phyloP scores from a whole-genome alignment of 2,888 invertebrate species.

The Fragum fragum region DNA sequence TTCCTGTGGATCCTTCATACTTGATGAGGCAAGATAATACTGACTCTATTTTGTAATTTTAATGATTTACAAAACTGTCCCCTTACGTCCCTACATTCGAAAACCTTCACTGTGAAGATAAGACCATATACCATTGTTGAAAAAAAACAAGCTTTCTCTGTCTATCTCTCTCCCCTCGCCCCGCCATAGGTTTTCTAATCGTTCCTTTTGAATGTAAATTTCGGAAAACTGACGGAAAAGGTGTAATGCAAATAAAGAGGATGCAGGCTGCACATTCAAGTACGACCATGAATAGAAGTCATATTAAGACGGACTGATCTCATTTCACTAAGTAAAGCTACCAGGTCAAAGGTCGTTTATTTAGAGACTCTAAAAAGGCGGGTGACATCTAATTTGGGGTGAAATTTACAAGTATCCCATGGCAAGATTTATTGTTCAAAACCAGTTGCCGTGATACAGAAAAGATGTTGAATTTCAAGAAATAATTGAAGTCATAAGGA shows the following conservation, averaged over 20 bases:
- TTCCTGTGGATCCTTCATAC: no score
- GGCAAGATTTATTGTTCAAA: constrained; percentile 33
- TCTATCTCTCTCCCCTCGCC: no score
- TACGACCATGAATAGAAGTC: constrained; percentile 16
- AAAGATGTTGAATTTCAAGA: constrained; percentile 36
- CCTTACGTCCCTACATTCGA: no score
- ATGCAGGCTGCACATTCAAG: constrained; percentile 26
- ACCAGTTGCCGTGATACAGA: constrained; percentile 46
- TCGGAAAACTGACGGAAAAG: neutral
- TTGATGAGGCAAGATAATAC: no score
- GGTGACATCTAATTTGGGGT: constrained; percentile 51
- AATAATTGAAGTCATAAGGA: constrained; percentile 31
- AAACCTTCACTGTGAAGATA: no score
- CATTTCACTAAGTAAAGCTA: constrained; percentile 26
- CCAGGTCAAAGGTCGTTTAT: constrained; percentile 23
- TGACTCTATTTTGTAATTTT: no score
- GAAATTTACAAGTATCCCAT: constrained; percentile 48
- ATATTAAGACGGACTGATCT: neutral
- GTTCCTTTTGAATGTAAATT: no score
- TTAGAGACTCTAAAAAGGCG: constrained; percentile 28
- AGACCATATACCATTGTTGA: no score
- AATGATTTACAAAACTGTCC: no score
- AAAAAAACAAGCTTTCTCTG: no score
- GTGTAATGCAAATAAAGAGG: neutral
- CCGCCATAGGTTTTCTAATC: no score